A percentile compares a stretch with the other conserved stretches of the same genome.
phyloP scores from a whole-genome alignment of 2,113 vertebrate species.

The Sterna hirundo region DNA sequence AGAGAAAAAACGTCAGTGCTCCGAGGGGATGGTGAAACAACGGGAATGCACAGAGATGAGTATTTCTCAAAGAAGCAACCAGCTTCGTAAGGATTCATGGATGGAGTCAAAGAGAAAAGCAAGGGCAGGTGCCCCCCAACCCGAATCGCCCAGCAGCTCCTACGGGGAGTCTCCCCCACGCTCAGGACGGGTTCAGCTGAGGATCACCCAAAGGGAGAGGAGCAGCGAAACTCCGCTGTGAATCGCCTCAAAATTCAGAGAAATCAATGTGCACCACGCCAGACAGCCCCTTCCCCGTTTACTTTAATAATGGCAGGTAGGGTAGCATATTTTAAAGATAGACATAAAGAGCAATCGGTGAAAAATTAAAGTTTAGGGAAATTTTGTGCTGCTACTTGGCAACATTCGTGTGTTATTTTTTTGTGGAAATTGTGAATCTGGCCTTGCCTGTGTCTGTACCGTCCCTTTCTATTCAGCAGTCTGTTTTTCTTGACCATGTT shows the following conservation, averaged over 20 bases:
- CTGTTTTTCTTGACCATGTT: background rate
- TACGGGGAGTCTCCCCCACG: fast-evolving
- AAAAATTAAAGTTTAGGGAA: background rate
- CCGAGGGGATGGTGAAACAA: background rate
- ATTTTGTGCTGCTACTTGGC: background rate
- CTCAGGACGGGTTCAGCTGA: background rate
- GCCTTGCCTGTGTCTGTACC: background rate
- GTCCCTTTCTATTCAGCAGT: background rate
- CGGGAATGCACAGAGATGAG: background rate
- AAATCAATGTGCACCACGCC: fast-evolving
- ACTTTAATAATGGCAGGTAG: fast-evolving
- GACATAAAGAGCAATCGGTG: background rate
- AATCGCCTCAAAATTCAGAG: background rate
- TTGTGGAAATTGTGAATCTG: background rate
- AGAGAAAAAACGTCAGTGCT: fast-evolving
- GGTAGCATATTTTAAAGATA: fast-evolving
- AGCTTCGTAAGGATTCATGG: fast-evolving
- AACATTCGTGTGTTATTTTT: background rate
- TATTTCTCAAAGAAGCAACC: background rate
- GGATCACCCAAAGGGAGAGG: background rate
- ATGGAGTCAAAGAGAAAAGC: background rate
- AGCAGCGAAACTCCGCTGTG: background rate
- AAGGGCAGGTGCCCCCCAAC: background rate
- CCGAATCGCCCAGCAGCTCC: fast-evolving
- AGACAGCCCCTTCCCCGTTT: background rate